These are phyloP conservation scores for Uria aalge DNA, from an alignment of 2,113 vertebrate species.

Conservation along the genomic window DNA sequence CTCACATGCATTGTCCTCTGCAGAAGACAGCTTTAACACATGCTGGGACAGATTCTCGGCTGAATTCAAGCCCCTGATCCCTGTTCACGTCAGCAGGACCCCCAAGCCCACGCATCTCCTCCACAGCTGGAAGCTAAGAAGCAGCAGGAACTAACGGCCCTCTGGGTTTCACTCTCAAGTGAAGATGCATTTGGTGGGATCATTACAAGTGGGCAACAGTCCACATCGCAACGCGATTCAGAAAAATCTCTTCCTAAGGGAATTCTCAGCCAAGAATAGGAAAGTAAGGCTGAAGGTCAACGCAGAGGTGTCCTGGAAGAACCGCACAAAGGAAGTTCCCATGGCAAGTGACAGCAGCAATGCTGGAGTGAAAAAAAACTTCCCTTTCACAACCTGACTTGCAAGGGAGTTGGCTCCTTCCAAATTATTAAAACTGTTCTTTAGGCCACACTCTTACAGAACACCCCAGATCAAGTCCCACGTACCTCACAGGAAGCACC, in stretches of 20 bases:
- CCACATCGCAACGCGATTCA: not conserved
- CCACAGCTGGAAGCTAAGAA: conserved; percentile 2
- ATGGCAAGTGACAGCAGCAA: not conserved
- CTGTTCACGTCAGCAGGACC: not conserved
- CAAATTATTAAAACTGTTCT: not conserved
- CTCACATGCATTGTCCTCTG: not conserved
- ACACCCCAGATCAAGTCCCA: not conserved
- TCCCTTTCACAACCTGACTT: not conserved
- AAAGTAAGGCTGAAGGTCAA: conserved; percentile 42
- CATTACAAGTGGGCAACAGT: not conserved
- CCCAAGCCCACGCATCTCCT: not conserved
- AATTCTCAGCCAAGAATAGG: conserved; percentile 46
- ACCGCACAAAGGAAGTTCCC: conserved; percentile 33
- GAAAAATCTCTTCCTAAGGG: conserved; percentile 18
- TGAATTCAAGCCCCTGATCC: not conserved
- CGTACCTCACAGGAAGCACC: conserved; percentile 60
- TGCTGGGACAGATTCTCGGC: not conserved
- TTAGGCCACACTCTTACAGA: not conserved
- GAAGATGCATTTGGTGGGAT: conserved; percentile 21
- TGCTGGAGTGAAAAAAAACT: not conserved
- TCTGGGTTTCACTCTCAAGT: not conserved
- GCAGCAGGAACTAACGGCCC: not conserved
- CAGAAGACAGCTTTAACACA: not conserved
- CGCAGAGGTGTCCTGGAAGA: conserved; percentile 47
- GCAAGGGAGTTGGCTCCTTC: not conserved